Evolutionary conservation across 30 jellyfish, hydroid and myxozoan species (phyloP), one percentile per base, ranked within the genome.

Genomic region (Euphysa ruthae): DNA sequence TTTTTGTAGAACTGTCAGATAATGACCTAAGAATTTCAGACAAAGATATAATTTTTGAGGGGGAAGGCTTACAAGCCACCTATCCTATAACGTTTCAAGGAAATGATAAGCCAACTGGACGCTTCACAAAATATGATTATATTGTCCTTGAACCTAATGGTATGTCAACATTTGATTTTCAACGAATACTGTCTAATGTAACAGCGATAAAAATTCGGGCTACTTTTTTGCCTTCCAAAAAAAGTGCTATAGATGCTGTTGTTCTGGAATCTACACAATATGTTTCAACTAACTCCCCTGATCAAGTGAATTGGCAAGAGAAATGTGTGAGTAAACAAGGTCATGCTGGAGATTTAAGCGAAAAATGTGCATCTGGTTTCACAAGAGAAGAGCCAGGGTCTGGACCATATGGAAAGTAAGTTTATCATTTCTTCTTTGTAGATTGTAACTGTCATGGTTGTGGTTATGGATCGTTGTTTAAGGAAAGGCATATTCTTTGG

Each of bases 231-330:
- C 24, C 35, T 6, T 75, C 72, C 24, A 27, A 84, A 25, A 57
- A 78, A 15, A 50, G 46, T 4, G 96, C 93, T 19, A 84, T 79
- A 15, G 81, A 80, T 46, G 88, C 68, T 58, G 56, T 61, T 30
- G 63, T 65, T 14, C 43, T 86, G 83, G 94, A 78, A 30, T 65
- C 96, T 27, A 79, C 96, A 1, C 61, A 14, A 69, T 73, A 58
- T 25, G 93, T 84, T 18, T 79, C 94, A 32, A 55, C 52, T 18
- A 80, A 86, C 75, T 79, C 96, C 1, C 81, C 80, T 30, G 83
- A 78, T 60, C 94, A 79, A 66, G 96, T 86, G 6, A 72, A 68
- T 55, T 86, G 96, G 96, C 76, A 54, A 55, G 96, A 86, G 73
- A 72, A 78, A 43, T 86, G 96, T 64, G 71, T 23, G 66, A 76